Evolutionary conservation across 2,888 invertebrate genomes (phyloP).

Genomic region (Hetaerina titia): DNA sequence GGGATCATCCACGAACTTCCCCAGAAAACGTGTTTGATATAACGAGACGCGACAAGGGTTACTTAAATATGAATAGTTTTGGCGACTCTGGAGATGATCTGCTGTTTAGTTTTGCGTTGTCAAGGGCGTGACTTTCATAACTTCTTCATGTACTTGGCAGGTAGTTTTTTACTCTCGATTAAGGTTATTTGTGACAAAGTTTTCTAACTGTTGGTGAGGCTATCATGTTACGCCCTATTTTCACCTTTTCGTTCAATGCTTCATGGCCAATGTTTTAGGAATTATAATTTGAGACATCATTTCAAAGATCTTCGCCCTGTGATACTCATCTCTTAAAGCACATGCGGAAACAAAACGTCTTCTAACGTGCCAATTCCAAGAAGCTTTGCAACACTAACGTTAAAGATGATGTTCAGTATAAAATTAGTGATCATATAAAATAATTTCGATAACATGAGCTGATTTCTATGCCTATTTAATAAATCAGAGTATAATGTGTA

Average conservation of each 20-base stretch:
- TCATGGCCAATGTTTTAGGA: not conserved
- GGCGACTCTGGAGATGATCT: not conserved
- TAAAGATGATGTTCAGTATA: no score
- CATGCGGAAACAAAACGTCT: no score
- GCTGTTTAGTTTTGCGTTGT: not conserved
- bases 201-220: not conserved
- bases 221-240: not conserved
- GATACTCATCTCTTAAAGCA: no score
- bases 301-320: not conserved
- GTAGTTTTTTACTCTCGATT: not conserved
- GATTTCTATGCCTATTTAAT: no score
- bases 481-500: no score
- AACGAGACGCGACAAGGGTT: not conserved
- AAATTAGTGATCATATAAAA: no score
- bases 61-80: not conserved
- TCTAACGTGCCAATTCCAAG: no score
- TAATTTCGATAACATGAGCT: no score
- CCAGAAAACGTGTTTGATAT: not conserved
- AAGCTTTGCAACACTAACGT: no score
- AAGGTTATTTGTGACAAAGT: not conserved
- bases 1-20: not conserved
- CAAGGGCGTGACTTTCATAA: not conserved
- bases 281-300: not conserved
- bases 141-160: not conserved
- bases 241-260: not conserved